Evolutionary conservation across 2,888 invertebrate genomes (phyloP), one percentile per base, ranked within the genome.

Genomic region (Spatulosminthurus flaviceps): DNA sequence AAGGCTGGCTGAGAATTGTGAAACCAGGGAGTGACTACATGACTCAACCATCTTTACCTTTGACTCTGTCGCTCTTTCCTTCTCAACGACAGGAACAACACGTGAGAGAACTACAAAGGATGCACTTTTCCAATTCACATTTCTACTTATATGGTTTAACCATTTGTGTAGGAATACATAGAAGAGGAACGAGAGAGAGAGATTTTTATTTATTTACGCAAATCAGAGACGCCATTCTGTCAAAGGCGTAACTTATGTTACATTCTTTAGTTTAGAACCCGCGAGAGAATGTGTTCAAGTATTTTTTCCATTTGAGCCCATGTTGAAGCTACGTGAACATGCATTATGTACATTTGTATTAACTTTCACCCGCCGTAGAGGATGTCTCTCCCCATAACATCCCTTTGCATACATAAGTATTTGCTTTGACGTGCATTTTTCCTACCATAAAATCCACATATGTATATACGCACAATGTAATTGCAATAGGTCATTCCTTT

Each of bases 191-290:
- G 64, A 61, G 7, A 7, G 21, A 26, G 26, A 26, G 13, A 19
- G 11, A 24, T 26, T 21, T 64, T 26, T 64, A 64, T 64, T 64
- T 64, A 64, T 64, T 64, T 64, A 64, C 11, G 64, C 64, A 64
- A 64, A 64, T 64, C 64, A 64, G 24, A 64, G 24, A 64, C 24
- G 64, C 64, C 64, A 24, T n/a, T 24, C 64, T 64, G 24, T 64
- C 64, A 22, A 11, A 24, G 2, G 11, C 2, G 26, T 64, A 24
- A n/a, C 60, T 64, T 26, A 51, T 51, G 51, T 13, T 51, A 51
- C 16, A 51, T 51, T 2, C 51, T 51, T 13, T 51, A 51, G 51
- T 51, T 51, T n/a, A 13, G 1, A 2, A 9, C 51, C 51, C 7
- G 41, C 13, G 41, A 41, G 51, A 19, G 1, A 51, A 51, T 51